These are phyloP conservation scores for Platorchestia sp. DNA, from an alignment of 1,140 invertebrate genomes.

Conservation along the genomic window DNA sequence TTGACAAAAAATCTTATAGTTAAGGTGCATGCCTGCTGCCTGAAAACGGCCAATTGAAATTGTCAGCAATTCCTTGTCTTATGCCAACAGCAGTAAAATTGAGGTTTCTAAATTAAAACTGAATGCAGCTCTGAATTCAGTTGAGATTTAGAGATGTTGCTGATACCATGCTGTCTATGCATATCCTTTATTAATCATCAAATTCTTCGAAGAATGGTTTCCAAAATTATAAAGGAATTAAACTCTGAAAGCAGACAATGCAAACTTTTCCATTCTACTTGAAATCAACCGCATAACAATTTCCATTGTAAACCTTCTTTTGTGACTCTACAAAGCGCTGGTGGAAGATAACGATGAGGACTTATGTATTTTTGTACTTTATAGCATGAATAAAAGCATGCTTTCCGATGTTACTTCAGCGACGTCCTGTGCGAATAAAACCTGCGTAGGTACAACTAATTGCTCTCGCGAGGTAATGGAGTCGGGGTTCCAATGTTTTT, in stretches of 20 bases:
- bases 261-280: background rate
- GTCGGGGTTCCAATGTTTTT: too few relatives aligned
- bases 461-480: too few relatives aligned
- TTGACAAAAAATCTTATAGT: background rate
- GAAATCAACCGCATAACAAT: background rate
- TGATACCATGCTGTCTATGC: background rate
- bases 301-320: too few relatives aligned
- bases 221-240: background rate
- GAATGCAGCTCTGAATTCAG: background rate
- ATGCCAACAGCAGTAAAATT: background rate
- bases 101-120: background rate
- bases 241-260: background rate
- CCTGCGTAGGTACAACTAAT: too few relatives aligned
- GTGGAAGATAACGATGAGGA: too few relatives aligned
- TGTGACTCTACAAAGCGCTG: too few relatives aligned
- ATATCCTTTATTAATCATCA: background rate
- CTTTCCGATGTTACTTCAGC: too few relatives aligned
- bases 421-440: too few relatives aligned
- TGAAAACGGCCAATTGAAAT: background rate
- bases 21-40: background rate
- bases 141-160: background rate
- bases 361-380: too few relatives aligned
- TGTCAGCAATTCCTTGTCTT: background rate
- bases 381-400: too few relatives aligned
- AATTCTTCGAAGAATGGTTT: background rate